Evolutionary conservation across 2,113 vertebrate species (phyloP), one percentile per base, ranked within the genome.

Genomic region (Hippocampus barbouri): DNA sequence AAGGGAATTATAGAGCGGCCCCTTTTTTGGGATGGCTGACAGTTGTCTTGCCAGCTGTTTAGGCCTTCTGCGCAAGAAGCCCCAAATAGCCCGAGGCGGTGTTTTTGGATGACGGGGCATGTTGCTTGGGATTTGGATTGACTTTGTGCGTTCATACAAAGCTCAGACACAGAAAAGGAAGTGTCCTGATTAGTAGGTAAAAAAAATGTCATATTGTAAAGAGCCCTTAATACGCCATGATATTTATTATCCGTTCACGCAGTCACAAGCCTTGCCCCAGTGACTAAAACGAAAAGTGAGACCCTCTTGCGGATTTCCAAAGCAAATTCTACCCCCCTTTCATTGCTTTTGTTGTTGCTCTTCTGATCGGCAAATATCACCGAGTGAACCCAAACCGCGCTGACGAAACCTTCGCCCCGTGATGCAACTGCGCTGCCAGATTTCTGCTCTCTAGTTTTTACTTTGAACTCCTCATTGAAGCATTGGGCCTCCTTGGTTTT

Each of bases 91-190:
- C 64, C 7, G 67, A 69, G 68, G 84, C 73, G 4, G 45, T 66
- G n/a, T n/a, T 41, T 66, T 69, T 23, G 51, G 51, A n/a, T 49
- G 68, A 56, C 73, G 38, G 66, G 63, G 41, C 16, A 21, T 66
- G 49, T 71, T 65, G 72, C 66, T 70, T 0, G 18, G 68, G 45
- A 73, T 79, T 77, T 73, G 38, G 61, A 66, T 73, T 71, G 23
- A 38, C 61, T 79, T 59, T 71, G 41, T 70, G 66, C 61, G 49
- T 63, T 72, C 16, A 53, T 67, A 63, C 68, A 7, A 67, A 51
- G 18, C 49, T 7, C 62, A 71, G 74, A 74, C 69, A 67, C 71
- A 61, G 77, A 83, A 79, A 43, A 57, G 49, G 57, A 72, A 78
- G 47, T 73, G 69, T 20, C 18, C 5, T 68, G 41, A 70, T 62